Conservation (phyloP, 2,113 vertebrate species). For the pig (Sus scrofa) region DNA sequence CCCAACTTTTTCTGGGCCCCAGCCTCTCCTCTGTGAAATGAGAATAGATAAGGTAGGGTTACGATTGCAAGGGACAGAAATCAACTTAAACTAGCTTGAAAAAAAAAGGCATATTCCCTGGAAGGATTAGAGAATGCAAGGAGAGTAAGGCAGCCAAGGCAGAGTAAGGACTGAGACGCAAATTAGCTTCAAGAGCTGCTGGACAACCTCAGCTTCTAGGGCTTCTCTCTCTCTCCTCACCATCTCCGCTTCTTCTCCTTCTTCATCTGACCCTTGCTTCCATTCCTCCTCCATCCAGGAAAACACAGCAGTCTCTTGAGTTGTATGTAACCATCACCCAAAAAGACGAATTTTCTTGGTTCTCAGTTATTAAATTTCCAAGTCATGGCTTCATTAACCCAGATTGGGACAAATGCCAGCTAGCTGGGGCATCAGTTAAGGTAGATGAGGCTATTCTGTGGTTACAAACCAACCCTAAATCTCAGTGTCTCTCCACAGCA, state of each 20-base stretch:
- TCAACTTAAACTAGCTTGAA: neutral
- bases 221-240: neutral
- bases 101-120: neutral
- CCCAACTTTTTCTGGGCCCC: neutral
- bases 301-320: neutral
- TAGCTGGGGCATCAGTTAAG: neutral
- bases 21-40: neutral
- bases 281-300: neutral
- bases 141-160: neutral
- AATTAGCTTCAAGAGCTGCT: neutral
- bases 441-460: neutral
- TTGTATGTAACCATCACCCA: neutral
- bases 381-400: neutral
- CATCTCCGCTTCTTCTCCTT: neutral
- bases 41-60: neutral
- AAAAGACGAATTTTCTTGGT: neutral
- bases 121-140: neutral
- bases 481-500: neutral
- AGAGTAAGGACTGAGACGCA: no score
- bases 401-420: rapidly evolving
- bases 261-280: neutral
- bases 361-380: neutral
- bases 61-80: neutral
- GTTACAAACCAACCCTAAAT: neutral
- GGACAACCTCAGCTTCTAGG: no score